These are phyloP conservation scores for Morinoia aosen DNA, from an alignment of 2,888 invertebrate genomes.

Conservation along the genomic window DNA sequence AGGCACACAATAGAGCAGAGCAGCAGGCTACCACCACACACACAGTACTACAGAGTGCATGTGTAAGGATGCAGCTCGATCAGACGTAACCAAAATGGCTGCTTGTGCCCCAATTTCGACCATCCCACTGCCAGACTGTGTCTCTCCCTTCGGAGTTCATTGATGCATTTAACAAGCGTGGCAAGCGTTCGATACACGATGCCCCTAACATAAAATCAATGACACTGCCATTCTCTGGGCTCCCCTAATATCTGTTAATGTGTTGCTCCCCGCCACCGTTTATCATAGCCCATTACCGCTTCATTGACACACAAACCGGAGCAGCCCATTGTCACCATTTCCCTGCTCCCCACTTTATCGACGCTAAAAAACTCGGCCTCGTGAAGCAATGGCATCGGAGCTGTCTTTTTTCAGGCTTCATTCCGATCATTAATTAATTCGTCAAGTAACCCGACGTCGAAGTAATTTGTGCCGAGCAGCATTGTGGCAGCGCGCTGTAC, in stretches of 20 bases:
- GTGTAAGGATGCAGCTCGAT: background rate
- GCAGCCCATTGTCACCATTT: constrained; percentile 15
- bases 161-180: constrained; percentile 51
- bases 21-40: background rate
- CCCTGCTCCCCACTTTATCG: background rate
- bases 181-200: constrained; percentile 30
- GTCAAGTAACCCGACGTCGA: background rate
- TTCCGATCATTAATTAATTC: background rate
- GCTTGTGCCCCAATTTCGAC: background rate
- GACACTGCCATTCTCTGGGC: constrained; percentile 45
- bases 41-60: background rate
- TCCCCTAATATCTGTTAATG: constrained; percentile 50
- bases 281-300: constrained; percentile 48
- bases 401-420: constrained; percentile 22
- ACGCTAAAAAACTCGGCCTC: constrained; percentile 29
- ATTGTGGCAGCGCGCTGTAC: background rate
- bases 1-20: background rate
- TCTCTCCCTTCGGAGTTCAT: constrained; percentile 23
- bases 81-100: background rate
- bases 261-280: constrained; percentile 37
- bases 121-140: background rate
- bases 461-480: background rate
- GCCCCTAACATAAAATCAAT: constrained; percentile 52
- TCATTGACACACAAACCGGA: constrained; percentile 18
- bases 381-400: background rate